Evolutionary conservation across 2,888 invertebrate species (phyloP), one percentile per base, ranked within the genome.

Genomic region (Ormyrus rosae): DNA sequence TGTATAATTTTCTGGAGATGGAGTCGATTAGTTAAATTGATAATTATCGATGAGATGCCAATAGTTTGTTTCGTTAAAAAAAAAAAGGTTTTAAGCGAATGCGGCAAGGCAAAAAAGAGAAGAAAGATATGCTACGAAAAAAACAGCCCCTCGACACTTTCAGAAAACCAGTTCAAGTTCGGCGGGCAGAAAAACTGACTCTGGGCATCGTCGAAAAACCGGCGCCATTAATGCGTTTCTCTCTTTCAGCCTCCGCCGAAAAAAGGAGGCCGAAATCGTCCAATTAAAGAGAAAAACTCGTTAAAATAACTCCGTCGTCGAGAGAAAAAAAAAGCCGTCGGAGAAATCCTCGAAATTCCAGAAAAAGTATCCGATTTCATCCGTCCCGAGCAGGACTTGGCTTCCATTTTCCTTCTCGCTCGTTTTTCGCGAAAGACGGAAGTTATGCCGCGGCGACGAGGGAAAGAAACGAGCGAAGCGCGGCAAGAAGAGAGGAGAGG

Each of bases 261-360:
- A 19, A 19, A 19, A 19, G 19, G 19, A 19, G 19, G 19, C 64
- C 73, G 73, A 73, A 73, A 73, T 73, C 75, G 68, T 76, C 75
- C 75, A 76, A 76, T 76, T 76, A 76, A 68, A 68, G 75, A 58
- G 75, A 76, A 68, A 76, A 76, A 76, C 53, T 76, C 75, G 61
- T 68, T 68, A 67, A 76, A 68, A 76, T 61, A 61, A 65, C 46
- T 46, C 51, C 68, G 68, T 53, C 68, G 51, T 56, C 53, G 63
- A 50, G 63, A 10, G 56, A 55, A 55, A 34, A 55, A 34, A 48
- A 19, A 19, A 19, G 19, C 19, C 19, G 19, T 19, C 19, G 19
- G 19, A 19, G 19, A 19, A 19, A 19, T 19, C 19, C 19, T 19
- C 19, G 19, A 19, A 19, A 19, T 19, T 19, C 19, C 19, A 19